Evolutionary conservation across 2,888 invertebrate species (phyloP).

Genomic region (Gastrophysa polygoni): DNA sequence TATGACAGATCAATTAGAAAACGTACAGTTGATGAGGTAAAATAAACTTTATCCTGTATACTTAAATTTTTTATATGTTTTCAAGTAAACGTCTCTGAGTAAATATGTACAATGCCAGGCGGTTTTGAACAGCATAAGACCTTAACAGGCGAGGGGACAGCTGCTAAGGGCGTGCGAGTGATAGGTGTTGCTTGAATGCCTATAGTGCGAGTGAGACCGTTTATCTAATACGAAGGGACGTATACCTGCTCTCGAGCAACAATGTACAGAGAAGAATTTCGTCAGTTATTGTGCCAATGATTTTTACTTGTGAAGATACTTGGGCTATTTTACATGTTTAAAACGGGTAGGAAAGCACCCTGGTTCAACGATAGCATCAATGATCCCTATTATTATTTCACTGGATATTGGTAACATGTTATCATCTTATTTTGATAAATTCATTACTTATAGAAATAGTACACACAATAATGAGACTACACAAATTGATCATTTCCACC

Average conservation of each 20-base stretch:
- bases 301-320: constrained; percentile 15
- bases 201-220: constrained; percentile 4
- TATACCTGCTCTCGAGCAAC: constrained; percentile 16
- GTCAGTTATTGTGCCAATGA: constrained; percentile 15
- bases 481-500: too few species aligned
- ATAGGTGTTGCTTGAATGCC: neutral
- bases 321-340: too few species aligned
- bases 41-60: constrained; percentile 4
- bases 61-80: constrained; percentile 1
- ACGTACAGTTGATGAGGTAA: neutral
- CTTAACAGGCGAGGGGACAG: too few species aligned
- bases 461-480: too few species aligned
- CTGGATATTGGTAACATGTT: too few species aligned
- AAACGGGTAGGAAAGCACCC: too few species aligned
- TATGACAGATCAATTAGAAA: neutral
- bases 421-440: too few species aligned
- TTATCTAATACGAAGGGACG: constrained; percentile 14
- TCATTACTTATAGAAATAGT: too few species aligned
- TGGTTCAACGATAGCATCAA: too few species aligned
- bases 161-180: neutral
- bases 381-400: too few species aligned
- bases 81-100: neutral
- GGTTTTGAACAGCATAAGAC: too few species aligned
- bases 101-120: too few species aligned
- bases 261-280: constrained; percentile 16